Percentiles rank a stretch among this genome's conserved stretches.
These are phyloP conservation scores for Daptonema setosum DNA, from an alignment of 2,888 invertebrate genomes.

Conservation along the genomic window DNA sequence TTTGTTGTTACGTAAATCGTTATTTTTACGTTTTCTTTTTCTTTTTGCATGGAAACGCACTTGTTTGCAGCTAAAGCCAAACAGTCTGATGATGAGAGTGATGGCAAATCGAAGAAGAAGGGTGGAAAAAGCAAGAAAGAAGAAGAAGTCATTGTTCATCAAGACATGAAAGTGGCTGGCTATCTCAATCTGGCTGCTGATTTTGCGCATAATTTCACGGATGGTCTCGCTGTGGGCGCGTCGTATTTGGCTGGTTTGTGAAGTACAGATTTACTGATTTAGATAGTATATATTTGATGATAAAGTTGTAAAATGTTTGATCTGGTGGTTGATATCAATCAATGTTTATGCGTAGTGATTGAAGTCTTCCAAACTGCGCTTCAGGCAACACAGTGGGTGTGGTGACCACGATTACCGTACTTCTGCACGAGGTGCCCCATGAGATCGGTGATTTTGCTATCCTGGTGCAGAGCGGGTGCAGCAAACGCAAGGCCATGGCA, in stretches of 20 bases:
- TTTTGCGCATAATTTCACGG: slow-evolving; percentile 95
- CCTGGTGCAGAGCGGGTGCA: slow-evolving; percentile 84
- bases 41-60: no score
- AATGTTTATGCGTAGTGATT: background rate
- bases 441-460: slow-evolving; percentile 99
- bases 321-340: no score
- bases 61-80: background rate
- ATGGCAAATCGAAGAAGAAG: background rate
- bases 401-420: slow-evolving; percentile 77
- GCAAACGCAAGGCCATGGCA: slow-evolving; percentile 74
- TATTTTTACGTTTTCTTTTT: no score
- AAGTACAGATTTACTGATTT: no score
- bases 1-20: no score
- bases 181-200: slow-evolving; percentile 93
- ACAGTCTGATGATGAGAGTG: background rate
- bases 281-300: no score
- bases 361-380: background rate
- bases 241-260: slow-evolving; percentile 36
- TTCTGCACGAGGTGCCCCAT: slow-evolving; percentile 94
- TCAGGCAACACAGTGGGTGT: slow-evolving; percentile 17
- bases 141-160: background rate
- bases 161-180: slow-evolving; percentile 43
- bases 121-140: background rate
- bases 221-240: slow-evolving; percentile 93
- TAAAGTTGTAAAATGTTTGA: no score